Evolutionary conservation across 2,797 vertebrate species (phyloP).

Genomic region (Hyperoplus lanceolatus): DNA sequence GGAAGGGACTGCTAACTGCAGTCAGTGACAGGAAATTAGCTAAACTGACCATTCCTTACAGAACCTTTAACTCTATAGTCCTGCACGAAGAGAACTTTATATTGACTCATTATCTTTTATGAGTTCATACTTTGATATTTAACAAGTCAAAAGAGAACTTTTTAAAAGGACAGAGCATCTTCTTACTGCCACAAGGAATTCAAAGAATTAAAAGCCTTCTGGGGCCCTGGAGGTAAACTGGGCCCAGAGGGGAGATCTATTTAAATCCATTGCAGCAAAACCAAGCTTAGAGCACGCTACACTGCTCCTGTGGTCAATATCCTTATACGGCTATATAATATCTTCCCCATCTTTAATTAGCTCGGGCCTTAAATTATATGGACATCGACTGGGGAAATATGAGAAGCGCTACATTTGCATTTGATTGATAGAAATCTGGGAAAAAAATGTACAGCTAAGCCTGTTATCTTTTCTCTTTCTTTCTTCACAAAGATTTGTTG

Average conservation of each 20-base stretch:
- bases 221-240: slow-evolving; percentile 47
- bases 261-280: slow-evolving; percentile 51
- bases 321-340: slow-evolving; percentile 32
- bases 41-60: too few relatives aligned
- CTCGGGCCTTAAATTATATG: slow-evolving; percentile 39
- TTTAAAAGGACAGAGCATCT: slow-evolving; percentile 14
- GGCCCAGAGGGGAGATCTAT: slow-evolving; percentile 66
- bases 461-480: slow-evolving; percentile 17
- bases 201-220: slow-evolving; percentile 63
- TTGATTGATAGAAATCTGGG: slow-evolving; percentile 29
- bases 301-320: slow-evolving; percentile 40
- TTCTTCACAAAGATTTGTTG: not conserved
- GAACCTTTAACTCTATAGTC: not conserved
- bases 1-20: too few relatives aligned
- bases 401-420: slow-evolving; percentile 38
- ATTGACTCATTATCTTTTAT: not conserved
- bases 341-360: slow-evolving; percentile 71
- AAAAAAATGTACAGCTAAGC: slow-evolving; percentile 33
- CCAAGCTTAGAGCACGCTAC: slow-evolving; percentile 26
- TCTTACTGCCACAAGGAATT: slow-evolving; percentile 40
- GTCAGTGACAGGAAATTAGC: too few relatives aligned
- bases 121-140: not conserved
- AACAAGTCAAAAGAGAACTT: slow-evolving; percentile 5
- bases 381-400: slow-evolving; percentile 43
- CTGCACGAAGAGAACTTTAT: not conserved